Percentiles rank a stretch among this genome's conserved stretches.
These are phyloP conservation scores for Trematocara stigmaticum DNA, from an alignment of 2,113 vertebrate species.

Conservation along the genomic window DNA sequence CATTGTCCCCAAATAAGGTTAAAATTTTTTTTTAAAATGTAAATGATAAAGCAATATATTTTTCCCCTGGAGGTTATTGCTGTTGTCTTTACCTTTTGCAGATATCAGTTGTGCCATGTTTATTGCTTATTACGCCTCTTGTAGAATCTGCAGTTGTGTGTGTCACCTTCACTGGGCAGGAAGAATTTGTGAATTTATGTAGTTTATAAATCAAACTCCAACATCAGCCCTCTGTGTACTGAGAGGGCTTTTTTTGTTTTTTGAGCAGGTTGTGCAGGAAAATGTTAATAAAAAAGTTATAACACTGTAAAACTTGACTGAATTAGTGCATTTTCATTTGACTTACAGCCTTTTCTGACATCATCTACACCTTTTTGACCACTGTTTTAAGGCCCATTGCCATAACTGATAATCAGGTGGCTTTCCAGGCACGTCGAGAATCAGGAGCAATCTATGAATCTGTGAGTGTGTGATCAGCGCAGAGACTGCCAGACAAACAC, in stretches of 20 bases:
- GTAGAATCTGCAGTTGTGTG: accelerated
- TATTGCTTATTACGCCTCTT: background rate
- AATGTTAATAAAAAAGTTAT: background rate
- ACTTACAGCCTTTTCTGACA: background rate
- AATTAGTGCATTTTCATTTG: background rate
- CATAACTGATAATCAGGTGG: background rate
- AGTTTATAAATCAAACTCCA: background rate
- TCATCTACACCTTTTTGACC: background rate
- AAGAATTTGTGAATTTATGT: background rate
- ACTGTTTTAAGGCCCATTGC: background rate
- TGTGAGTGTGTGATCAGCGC: background rate
- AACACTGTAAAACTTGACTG: background rate
- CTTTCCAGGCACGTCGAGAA: background rate
- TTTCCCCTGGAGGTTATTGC: background rate
- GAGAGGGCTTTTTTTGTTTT: background rate
- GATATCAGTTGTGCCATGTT: background rate
- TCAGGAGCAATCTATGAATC: background rate
- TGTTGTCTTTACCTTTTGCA: background rate
- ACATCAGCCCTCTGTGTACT: background rate
- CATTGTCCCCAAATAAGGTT: background rate
- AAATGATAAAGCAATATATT: background rate
- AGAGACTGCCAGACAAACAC: background rate
- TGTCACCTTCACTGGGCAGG: background rate
- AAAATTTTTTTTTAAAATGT: background rate
- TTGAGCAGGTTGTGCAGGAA: background rate